Conservation (phyloP, 2,888 invertebrate species). For the Camponotus fellah region DNA sequence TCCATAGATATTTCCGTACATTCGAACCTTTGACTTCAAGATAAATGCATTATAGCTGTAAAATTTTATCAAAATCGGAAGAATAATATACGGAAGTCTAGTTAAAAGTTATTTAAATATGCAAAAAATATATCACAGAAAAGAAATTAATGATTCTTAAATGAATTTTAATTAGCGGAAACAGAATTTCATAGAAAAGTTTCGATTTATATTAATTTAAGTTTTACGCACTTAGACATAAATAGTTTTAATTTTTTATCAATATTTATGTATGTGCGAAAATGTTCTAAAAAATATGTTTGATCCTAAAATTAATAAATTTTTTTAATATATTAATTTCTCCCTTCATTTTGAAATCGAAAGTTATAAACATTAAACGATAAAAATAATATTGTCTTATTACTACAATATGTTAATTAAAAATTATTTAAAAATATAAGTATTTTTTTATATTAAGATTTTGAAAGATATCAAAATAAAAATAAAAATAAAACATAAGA, state of each 20-base stretch:
- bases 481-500: neutral
- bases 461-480: neutral
- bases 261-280: neutral
- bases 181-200: neutral
- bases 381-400: neutral
- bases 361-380: neutral
- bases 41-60: no score
- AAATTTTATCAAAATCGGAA: no score
- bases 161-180: neutral
- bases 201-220: neutral
- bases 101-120: neutral
- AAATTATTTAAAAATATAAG: neutral
- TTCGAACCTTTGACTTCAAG: no score
- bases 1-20: no score
- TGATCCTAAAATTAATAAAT: neutral
- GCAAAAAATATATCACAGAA: neutral
- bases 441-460: neutral
- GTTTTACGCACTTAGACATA: neutral
- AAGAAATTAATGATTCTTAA: neutral
- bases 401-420: neutral
- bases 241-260: neutral
- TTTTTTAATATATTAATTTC: neutral
- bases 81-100: no score
- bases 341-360: neutral
- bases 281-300: neutral